Base-by-base conservation (phyloP, 2,888 invertebrate species). In the Chrysodeixis includens region DNA sequence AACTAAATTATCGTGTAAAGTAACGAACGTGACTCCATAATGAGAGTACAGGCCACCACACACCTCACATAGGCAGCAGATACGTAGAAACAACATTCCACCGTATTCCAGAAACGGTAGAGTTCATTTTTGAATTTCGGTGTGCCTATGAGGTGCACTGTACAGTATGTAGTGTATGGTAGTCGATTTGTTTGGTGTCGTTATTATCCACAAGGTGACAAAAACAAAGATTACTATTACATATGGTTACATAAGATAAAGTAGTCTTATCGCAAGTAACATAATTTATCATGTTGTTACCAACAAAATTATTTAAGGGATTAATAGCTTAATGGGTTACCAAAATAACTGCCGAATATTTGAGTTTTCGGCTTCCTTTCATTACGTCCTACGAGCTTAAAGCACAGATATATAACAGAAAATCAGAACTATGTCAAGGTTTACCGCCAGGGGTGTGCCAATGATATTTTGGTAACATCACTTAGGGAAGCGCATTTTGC, bases 21-120 rank as follows among this genome's bases (percentile, higher is more conserved):
- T 64, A 73, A 68, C 40, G 30, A 76, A 83, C 76, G 77, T 78
- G 76, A 79, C 66, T 72, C 5, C 62, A 75, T 86, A 85, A 84
- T 82, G 75, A 71, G 74, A 76, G 69, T 64, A 74, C 58, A 40
- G 40, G 14, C 40, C n/a, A n/a, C 40, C 40, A n/a, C n/a, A 5
- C 14, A 40, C 14, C 4, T 1, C n/a, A 40, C 5, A 40, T 40
- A 40, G n/a, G n/a, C n/a, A 40, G 3, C 40, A 40, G n/a, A n/a
- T n/a, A n/a, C n/a, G n/a, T n/a, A n/a, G n/a, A n/a, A n/a, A n/a
- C n/a, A n/a, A n/a, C n/a, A 26, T 26, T 26, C 26, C 26, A 26
- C 40, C n/a, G 14, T 40, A 40, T 40, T n/a, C 12, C n/a, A 4
- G 6, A 40, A 40, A n/a, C 1, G 7, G n/a, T 40, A 40, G n/a